A percentile compares a stretch with the other conserved stretches of the same genome.
phyloP scores from a whole-genome alignment of 2,797 vertebrate genomes.

The Eutrigla gurnardus region DNA sequence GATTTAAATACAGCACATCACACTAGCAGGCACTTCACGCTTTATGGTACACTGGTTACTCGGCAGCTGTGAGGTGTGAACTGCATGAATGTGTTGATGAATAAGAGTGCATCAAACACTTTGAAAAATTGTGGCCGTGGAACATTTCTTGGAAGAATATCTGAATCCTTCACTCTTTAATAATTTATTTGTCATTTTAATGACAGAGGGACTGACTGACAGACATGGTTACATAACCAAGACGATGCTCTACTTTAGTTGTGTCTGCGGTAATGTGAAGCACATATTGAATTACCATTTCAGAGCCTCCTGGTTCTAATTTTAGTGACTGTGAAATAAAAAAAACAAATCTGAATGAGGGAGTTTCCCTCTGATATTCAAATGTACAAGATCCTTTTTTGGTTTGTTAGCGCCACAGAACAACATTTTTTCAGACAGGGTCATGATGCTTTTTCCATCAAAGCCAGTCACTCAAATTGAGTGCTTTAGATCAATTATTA shows the following conservation, averaged over 20 bases:
- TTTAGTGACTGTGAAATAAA: conserved; percentile 9
- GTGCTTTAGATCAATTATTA: not conserved
- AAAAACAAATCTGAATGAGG: conserved; percentile 12
- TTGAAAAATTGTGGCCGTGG: not conserved
- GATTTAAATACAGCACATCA: conserved; percentile 2
- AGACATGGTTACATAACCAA: conserved; percentile 5
- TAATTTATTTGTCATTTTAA: conserved; percentile 10
- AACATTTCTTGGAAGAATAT: not conserved
- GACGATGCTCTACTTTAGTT: not conserved
- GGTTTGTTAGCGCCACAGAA: not conserved
- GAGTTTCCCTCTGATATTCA: conserved; percentile 29
- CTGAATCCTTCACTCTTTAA: not conserved
- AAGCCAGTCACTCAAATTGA: not conserved
- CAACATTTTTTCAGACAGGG: not conserved
- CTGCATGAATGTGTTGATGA: not conserved
- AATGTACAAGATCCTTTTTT: not conserved
- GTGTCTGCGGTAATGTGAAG: not conserved
- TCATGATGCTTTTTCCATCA: not conserved
- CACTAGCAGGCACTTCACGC: conserved; percentile 6
- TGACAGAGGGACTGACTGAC: conserved; percentile 14
- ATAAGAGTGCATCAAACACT: not conserved
- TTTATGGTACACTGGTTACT: not conserved
- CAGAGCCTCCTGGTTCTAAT: conserved; percentile 20
- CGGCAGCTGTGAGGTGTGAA: conserved; percentile 7
- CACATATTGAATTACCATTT: conserved; percentile 29